Conservation (phyloP, 2,888 invertebrate species). For the Crocallis elinguaria region DNA sequence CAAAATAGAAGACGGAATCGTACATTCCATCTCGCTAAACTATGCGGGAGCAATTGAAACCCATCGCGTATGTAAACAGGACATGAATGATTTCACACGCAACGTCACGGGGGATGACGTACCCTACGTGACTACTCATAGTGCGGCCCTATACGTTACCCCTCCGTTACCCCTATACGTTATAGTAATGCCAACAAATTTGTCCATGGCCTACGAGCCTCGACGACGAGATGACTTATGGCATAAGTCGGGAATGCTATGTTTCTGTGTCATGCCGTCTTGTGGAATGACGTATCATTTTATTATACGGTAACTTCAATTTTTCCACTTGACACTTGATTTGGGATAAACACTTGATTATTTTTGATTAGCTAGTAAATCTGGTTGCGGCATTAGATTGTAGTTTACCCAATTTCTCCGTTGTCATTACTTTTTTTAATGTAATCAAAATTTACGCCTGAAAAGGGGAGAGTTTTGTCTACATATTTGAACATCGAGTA, state of each 20-base stretch:
- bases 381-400: too few species aligned
- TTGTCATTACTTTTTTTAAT: too few species aligned
- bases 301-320: constrained; percentile 13
- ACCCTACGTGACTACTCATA: constrained; percentile 28
- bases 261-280: constrained; percentile 36
- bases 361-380: too few species aligned
- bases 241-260: constrained; percentile 38
- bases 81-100: constrained; percentile 58
- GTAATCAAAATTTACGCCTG: background rate
- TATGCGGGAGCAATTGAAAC: constrained; percentile 54
- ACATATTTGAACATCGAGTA: too few species aligned
- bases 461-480: background rate
- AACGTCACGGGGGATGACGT: constrained; percentile 44
- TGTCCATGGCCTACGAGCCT: constrained; percentile 57
- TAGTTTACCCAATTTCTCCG: too few species aligned
- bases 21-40: constrained; percentile 37
- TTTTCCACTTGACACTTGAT: background rate
- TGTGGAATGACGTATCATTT: constrained; percentile 18
- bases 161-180: constrained; percentile 51
- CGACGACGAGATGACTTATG: constrained; percentile 50
- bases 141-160: constrained; percentile 12
- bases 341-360: too few species aligned
- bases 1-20: constrained; percentile 33
- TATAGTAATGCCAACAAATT: constrained; percentile 63
- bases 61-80: constrained; percentile 55